A percentile compares a stretch with the other conserved stretches of the same genome.
Conservation (phyloP, 2,113 vertebrate species). For the Thryonomys swinderianus region DNA sequence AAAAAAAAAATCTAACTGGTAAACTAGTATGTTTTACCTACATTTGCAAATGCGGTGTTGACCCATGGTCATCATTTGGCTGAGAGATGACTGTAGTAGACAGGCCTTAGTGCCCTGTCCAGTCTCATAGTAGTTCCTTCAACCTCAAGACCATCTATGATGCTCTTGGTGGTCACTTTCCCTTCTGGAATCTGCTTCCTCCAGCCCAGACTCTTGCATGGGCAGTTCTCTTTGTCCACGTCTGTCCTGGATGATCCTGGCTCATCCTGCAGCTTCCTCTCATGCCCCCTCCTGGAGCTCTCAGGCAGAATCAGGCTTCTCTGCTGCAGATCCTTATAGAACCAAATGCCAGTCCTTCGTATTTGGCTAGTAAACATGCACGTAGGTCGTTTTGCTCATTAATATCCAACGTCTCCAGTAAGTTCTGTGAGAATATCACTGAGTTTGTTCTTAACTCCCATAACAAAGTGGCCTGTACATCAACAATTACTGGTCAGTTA, state of each 20-base stretch:
- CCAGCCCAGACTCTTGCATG: background rate
- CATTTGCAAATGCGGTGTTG: background rate
- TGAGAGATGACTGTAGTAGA: accelerated
- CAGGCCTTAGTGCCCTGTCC: too few species aligned
- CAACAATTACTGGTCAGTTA: background rate
- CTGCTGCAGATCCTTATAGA: background rate
- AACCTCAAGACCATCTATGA: background rate
- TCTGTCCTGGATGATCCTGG: background rate
- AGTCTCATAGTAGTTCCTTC: background rate
- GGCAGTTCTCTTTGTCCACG: background rate
- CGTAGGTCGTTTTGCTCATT: background rate
- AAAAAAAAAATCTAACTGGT: background rate
- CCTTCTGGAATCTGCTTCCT: background rate
- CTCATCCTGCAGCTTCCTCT: background rate
- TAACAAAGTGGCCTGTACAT: background rate
- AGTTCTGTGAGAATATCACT: background rate
- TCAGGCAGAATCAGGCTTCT: background rate
- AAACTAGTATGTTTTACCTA: background rate
- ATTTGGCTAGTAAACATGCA: background rate
- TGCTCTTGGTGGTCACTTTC: background rate
- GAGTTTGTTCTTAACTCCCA: background rate
- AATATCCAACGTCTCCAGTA: background rate
- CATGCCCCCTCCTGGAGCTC: background rate
- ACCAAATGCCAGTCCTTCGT: background rate
- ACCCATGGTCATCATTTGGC: background rate